These are phyloP conservation scores for Furcifer pardalis DNA, from an alignment of 2,797 vertebrate species.

Conservation along the genomic window DNA sequence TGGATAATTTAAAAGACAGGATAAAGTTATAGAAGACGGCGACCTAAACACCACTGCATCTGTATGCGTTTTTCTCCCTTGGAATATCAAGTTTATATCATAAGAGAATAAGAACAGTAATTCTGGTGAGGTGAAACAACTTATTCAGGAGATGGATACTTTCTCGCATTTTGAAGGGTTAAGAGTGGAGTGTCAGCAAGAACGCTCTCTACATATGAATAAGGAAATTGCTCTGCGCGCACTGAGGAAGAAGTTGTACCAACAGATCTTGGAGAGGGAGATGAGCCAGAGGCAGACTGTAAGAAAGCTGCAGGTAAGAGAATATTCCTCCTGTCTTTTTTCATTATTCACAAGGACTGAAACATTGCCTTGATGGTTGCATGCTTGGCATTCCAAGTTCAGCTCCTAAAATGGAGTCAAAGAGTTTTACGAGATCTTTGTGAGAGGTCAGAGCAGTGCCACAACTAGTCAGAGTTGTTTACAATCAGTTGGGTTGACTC, in stretches of 20 bases:
- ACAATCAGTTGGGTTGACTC: not conserved
- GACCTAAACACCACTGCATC: not conserved
- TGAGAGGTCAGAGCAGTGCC: not conserved
- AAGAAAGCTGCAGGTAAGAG: slow-evolving; percentile 88
- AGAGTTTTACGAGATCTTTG: not conserved
- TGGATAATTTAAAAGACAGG: not conserved
- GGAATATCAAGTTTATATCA: not conserved
- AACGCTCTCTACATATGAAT: slow-evolving; percentile 90
- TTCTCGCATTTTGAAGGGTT: slow-evolving; percentile 76
- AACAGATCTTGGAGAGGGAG: slow-evolving; percentile 81
- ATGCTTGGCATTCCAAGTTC: not conserved
- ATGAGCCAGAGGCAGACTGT: slow-evolving; percentile 74
- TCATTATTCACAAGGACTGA: not conserved
- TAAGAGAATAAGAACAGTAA: not conserved
- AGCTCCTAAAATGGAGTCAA: too few species aligned
- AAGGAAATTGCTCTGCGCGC: slow-evolving; percentile 85
- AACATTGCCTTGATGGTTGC: not conserved
- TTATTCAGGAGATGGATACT: slow-evolving; percentile 5
- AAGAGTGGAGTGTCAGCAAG: slow-evolving; percentile 90
- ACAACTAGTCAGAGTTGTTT: not conserved
- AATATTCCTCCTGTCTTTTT: fast-evolving
- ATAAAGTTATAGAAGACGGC: too few species aligned
- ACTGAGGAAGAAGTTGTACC: slow-evolving; percentile 86
- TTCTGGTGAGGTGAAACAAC: slow-evolving; percentile 6
- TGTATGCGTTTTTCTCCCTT: not conserved